Percentiles rank a stretch among this genome's conserved stretches.
These are phyloP conservation scores for Melanotaenia parkinsoni DNA, from an alignment of 2,797 vertebrate genomes.

Conservation along the genomic window DNA sequence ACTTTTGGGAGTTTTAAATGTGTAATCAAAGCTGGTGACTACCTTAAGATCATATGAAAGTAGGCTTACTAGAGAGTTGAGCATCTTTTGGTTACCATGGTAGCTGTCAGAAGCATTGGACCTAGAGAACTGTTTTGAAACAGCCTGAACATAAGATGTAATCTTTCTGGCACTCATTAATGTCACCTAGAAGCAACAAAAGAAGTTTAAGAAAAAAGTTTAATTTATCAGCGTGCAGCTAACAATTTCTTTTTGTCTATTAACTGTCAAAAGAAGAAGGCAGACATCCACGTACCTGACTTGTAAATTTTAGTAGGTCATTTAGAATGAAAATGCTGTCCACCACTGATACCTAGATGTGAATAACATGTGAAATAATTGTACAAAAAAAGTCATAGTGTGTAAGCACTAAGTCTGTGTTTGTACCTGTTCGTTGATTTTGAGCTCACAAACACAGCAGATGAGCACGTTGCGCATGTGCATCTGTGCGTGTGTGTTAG, in stretches of 20 bases:
- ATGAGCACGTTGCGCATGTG: constrained; percentile 77
- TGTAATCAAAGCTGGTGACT: constrained; percentile 7
- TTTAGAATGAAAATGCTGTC: constrained; percentile 74
- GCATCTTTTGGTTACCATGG: constrained; percentile 38
- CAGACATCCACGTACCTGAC: constrained; percentile 74
- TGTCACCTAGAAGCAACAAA: constrained; percentile 74
- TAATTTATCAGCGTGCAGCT: background rate
- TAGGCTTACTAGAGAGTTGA: constrained; percentile 69
- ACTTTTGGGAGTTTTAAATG: background rate
- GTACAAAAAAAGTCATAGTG: background rate
- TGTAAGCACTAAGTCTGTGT: background rate
- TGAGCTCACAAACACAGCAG: constrained; percentile 67
- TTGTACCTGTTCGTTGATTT: constrained; percentile 79
- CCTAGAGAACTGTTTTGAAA: constrained; percentile 47
- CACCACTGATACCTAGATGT: constrained; percentile 67
- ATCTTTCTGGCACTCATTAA: constrained; percentile 66
- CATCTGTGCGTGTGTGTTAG: constrained; percentile 59
- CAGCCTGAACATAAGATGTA: constrained; percentile 45
- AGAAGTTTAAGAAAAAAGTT: background rate
- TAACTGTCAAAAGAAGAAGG: background rate
- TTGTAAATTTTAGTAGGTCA: constrained; percentile 75
- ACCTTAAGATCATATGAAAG: constrained; percentile 76
- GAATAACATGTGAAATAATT: constrained; percentile 12
- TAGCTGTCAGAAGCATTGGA: background rate
- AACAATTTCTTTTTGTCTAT: background rate